A percentile compares a stretch with the other conserved stretches of the same genome.
phyloP scores from a whole-genome alignment of 2,888 invertebrate genomes.

The Thecocarcelia acutangulata region DNA sequence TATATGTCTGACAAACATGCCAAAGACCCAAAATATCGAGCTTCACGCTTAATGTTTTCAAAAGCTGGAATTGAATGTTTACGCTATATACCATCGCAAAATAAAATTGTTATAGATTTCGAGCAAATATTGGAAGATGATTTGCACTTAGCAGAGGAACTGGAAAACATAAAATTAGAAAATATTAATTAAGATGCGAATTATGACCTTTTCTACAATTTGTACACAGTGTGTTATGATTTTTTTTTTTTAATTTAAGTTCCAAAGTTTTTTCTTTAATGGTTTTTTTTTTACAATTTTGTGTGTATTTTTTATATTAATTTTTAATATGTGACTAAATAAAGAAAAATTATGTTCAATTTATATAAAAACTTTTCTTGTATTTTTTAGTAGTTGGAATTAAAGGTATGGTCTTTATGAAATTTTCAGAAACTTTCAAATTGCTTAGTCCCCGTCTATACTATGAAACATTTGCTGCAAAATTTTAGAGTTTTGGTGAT shows the following conservation, averaged over 20 bases:
- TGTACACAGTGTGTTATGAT: background rate
- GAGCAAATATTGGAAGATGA: constrained; percentile 72
- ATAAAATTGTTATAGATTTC: constrained; percentile 87
- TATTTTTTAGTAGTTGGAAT: too few species aligned
- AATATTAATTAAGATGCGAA: background rate
- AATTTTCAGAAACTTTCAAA: too few species aligned
- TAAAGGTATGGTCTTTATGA: too few species aligned
- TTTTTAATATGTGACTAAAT: too few species aligned
- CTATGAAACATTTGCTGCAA: too few species aligned
- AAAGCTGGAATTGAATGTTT: constrained; percentile 88
- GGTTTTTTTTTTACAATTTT: background rate
- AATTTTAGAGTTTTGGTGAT: too few species aligned
- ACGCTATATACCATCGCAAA: constrained; percentile 85
- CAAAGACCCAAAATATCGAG: constrained; percentile 85
- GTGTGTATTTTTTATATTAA: background rate
- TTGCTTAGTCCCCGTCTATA: too few species aligned
- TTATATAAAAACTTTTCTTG: too few species aligned
- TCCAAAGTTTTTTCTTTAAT: background rate
- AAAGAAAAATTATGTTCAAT: too few species aligned
- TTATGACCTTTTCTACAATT: background rate
- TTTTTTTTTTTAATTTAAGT: background rate
- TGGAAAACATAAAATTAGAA: constrained; percentile 50
- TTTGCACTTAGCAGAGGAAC: constrained; percentile 50
- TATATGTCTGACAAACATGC: constrained; percentile 92
- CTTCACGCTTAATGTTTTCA: constrained; percentile 91